Base-by-base conservation (phyloP, 2,888 invertebrate species). In the Cabera pusaria region DNA sequence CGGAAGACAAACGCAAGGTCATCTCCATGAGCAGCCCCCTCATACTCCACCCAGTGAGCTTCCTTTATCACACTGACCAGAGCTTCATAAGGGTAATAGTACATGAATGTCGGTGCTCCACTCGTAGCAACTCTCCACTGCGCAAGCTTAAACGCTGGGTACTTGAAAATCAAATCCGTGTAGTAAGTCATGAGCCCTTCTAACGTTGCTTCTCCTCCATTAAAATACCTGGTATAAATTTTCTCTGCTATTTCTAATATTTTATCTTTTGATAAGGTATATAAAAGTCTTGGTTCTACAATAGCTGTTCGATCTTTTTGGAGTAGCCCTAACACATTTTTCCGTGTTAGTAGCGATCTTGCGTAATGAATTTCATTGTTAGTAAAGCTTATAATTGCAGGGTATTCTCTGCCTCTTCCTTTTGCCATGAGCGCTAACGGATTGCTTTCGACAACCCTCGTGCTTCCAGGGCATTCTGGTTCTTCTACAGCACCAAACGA, bases 1-100 rank as follows among this genome's bases (percentile, higher is more conserved):
- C 56, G 46, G 26, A 90, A 90, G 1, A 90, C 50, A 27, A 80
- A 83, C 0, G 81, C 75, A 55, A 89, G 53, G 50, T 90, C 90
- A 47, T 90, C 90, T 3, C 81, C 75, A 33, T 90, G 90, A 2
- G 50, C 38, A 0, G 39, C 32, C 9, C 85, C 87, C 1, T 72
- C 64, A 6, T 83, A 56, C 21, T 75, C 25, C n/a, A 57, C 12
- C 6, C 35, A 44, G 1, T 54, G 35, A 1, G 33, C 59, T 2
- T 31, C 63, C 48, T 84, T 82, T 11, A 88, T 70, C 1, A 80
- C 49, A 1, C 78, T 88, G 41, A 72, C 52, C 1, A 77, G 66
- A 1, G 76, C 75, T 9, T 84, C 79, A 33, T 83, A 90, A 2
- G 79, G 63, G 53, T 84, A 90, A 38, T 88, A 70, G 51, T 89